Conservation (phyloP, 1,140 invertebrate species). For the Dreissena rostriformis region DNA sequence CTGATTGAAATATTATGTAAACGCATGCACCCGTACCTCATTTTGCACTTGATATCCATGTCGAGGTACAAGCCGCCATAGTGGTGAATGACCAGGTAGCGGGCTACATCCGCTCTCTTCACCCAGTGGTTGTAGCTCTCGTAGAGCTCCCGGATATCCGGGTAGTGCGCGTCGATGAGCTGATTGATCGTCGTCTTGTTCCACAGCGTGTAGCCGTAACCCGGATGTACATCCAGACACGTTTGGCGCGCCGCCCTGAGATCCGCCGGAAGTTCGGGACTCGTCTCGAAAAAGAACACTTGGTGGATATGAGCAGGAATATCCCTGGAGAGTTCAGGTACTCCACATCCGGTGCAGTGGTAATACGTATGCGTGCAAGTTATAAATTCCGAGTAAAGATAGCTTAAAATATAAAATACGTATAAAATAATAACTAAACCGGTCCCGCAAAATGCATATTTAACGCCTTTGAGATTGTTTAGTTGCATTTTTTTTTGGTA, state of each 20-base stretch:
- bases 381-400: too few species aligned
- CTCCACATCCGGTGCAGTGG: too few species aligned
- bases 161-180: constrained; percentile 24
- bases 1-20: too few species aligned
- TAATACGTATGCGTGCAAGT: too few species aligned
- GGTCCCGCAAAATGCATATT: too few species aligned
- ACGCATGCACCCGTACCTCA: background rate
- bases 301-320: too few species aligned
- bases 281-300: constrained; percentile 31
- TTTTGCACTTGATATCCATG: constrained; percentile 28
- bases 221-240: constrained; percentile 18
- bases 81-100: constrained; percentile 39
- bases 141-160: constrained; percentile 11
- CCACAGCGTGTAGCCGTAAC: constrained; percentile 32
- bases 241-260: background rate
- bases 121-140: constrained; percentile 41
- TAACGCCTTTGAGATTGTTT: too few species aligned
- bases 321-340: too few species aligned
- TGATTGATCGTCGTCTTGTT: constrained; percentile 24
- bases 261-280: constrained; percentile 13
- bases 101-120: constrained; percentile 38
- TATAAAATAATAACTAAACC: too few species aligned
- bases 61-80: constrained; percentile 38
- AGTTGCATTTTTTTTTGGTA: too few species aligned
- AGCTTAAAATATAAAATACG: too few species aligned